Percentiles rank a stretch among this genome's conserved stretches.
These are phyloP conservation scores for Meriones unguiculatus DNA, from an alignment of 2,113 vertebrate genomes.

Conservation along the genomic window DNA sequence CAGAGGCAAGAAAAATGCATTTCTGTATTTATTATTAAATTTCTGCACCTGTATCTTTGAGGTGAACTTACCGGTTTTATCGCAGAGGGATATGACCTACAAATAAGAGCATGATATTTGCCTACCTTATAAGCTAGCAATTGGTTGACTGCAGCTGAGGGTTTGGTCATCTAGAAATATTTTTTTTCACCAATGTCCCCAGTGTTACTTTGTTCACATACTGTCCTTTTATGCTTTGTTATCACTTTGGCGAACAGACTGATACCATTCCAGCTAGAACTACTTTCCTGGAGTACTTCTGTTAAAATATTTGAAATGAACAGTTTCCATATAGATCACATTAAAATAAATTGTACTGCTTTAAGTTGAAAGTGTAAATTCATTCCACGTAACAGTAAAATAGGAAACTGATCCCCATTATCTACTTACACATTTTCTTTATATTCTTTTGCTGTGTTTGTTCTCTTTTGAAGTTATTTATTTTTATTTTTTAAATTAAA, in stretches of 20 bases:
- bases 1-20: slow-evolving; percentile 2
- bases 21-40: slow-evolving; percentile 40
- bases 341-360: slow-evolving; percentile 62
- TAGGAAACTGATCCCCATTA: neutral
- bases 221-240: neutral
- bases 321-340: neutral
- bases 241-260: neutral
- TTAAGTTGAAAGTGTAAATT: slow-evolving; percentile 18
- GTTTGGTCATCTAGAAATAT: neutral
- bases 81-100: neutral
- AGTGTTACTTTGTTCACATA: slow-evolving; percentile 16
- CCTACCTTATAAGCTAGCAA: neutral
- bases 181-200: neutral
- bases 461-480: neutral
- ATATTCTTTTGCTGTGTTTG: slow-evolving; percentile 28
- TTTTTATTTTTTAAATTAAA: neutral
- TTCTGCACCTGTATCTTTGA: neutral
- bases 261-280: neutral
- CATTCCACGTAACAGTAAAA: slow-evolving; percentile 44
- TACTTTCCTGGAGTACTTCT: slow-evolving; percentile 41
- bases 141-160: neutral
- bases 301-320: neutral
- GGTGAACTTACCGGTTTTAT: neutral
- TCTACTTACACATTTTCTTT: neutral
- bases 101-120: neutral